Conservation (phyloP, 2,888 invertebrate genomes). For the Charanyca ferruginea region DNA sequence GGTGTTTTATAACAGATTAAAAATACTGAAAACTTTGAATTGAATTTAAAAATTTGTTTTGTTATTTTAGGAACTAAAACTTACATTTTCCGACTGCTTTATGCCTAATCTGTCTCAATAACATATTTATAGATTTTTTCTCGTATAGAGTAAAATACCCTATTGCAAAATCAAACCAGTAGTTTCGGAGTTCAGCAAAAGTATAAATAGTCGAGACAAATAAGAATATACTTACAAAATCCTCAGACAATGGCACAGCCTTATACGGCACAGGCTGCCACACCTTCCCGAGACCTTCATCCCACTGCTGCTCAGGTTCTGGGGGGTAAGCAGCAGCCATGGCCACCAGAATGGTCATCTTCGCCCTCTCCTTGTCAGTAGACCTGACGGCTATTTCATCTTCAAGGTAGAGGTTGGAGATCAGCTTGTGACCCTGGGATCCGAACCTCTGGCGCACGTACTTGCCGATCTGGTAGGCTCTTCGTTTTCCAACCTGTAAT, state of each 20-base stretch:
- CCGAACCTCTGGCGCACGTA: slow-evolving; percentile 81
- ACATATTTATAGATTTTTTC: no score
- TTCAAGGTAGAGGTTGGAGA: slow-evolving; percentile 79
- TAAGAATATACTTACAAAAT: slow-evolving; percentile 79
- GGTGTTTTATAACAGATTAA: no score
- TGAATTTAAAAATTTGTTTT: no score
- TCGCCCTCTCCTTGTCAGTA: slow-evolving; percentile 86
- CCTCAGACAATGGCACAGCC: slow-evolving; percentile 79
- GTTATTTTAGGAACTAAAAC: no score
- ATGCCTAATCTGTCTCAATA: no score
- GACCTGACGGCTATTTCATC: slow-evolving; percentile 81
- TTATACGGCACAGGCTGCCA: slow-evolving; percentile 87
- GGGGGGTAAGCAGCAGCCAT: slow-evolving; percentile 86
- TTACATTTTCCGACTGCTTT: no score
- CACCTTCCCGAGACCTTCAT: slow-evolving; percentile 80
- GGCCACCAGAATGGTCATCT: slow-evolving; percentile 84
- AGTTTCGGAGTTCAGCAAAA: no score
- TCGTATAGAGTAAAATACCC: no score
- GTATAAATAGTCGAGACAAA: not conserved
- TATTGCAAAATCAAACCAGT: no score
- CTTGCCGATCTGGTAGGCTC: slow-evolving; percentile 82
- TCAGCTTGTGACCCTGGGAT: slow-evolving; percentile 69
- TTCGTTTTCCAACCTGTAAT: slow-evolving; percentile 79
- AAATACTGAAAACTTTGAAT: no score
- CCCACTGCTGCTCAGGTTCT: slow-evolving; percentile 84